Evolutionary conservation across 2,113 vertebrate genomes (phyloP).

Genomic region (Pollachius pollachius): DNA sequence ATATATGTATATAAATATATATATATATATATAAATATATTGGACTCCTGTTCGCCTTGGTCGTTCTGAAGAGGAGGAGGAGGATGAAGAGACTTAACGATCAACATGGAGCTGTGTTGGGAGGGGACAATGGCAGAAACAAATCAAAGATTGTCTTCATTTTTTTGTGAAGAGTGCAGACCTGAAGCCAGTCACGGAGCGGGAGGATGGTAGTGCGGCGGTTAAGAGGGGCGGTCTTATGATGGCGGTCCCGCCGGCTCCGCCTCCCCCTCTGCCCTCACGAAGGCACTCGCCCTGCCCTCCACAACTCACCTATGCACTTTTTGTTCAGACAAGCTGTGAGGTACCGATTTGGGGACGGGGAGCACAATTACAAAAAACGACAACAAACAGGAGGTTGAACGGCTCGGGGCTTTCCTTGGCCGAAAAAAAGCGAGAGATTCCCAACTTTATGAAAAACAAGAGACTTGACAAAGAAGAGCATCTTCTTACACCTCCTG

Average conservation of each 20-base stretch:
- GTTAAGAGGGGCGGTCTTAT: constrained; percentile 5
- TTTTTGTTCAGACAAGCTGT: constrained; percentile 79
- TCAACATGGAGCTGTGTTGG: constrained; percentile 34
- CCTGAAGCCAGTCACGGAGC: no score
- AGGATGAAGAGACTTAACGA: constrained; percentile 38
- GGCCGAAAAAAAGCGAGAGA: constrained; percentile 37
- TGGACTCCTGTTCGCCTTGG: constrained; percentile 26
- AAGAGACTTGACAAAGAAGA: constrained; percentile 45
- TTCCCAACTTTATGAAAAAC: constrained; percentile 60
- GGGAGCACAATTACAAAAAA: constrained; percentile 65
- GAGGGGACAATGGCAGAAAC: constrained; percentile 14
- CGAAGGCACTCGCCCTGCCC: constrained; percentile 60
- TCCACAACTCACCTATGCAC: constrained; percentile 79
- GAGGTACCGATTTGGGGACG: constrained; percentile 73
- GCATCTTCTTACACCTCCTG: constrained; percentile 62
- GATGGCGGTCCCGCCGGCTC: constrained; percentile 10
- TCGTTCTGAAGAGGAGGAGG: constrained; percentile 1
- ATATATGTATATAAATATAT: constrained; percentile 8
- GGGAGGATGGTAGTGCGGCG: constrained; percentile 22
- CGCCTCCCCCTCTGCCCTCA: constrained; percentile 44
- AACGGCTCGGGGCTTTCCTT: constrained; percentile 37
- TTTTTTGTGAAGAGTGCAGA: constrained; percentile 16
- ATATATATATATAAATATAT: background rate
- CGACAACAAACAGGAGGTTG: constrained; percentile 36
- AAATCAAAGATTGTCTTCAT: constrained; percentile 50